These are phyloP conservation scores for Diloba caeruleocephala DNA, from an alignment of 2,888 invertebrate species.

Conservation along the genomic window DNA sequence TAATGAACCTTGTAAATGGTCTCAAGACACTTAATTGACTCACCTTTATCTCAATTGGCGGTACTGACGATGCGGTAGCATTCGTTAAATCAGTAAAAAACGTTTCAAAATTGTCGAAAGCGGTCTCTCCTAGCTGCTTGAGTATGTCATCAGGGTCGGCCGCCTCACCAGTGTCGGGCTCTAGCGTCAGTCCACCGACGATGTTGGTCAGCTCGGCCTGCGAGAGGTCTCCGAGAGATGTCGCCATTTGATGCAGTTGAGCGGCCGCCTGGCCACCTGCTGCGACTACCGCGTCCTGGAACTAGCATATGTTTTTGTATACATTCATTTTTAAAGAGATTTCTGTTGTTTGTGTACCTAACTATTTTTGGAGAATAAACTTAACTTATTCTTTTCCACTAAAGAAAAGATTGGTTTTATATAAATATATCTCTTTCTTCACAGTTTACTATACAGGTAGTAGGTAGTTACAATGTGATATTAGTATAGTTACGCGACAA, in stretches of 20 bases:
- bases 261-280: constrained; percentile 87
- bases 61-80: constrained; percentile 90
- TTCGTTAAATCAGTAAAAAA: constrained; percentile 93
- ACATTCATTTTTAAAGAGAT: not conserved
- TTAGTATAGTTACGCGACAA: constrained; percentile 19
- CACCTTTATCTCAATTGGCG: constrained; percentile 92
- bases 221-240: constrained; percentile 91
- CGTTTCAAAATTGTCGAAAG: constrained; percentile 95
- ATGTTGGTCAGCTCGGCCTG: constrained; percentile 92
- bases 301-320: constrained; percentile 53
- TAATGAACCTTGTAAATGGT: too few species aligned
- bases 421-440: too few species aligned
- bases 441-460: too few species aligned
- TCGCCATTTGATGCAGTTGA: constrained; percentile 86
- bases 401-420: too few species aligned
- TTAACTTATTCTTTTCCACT: too few species aligned
- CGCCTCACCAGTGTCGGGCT: constrained; percentile 77
- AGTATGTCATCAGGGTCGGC: constrained; percentile 94
- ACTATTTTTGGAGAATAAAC: not conserved
- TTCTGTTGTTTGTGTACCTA: not conserved
- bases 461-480: not conserved
- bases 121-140: constrained; percentile 94
- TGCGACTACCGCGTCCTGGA: constrained; percentile 90
- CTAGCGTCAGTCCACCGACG: constrained; percentile 89
- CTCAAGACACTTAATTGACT: constrained; percentile 32